Base-by-base conservation (phyloP, 2,113 vertebrate species). In the Tupaia tana region DNA sequence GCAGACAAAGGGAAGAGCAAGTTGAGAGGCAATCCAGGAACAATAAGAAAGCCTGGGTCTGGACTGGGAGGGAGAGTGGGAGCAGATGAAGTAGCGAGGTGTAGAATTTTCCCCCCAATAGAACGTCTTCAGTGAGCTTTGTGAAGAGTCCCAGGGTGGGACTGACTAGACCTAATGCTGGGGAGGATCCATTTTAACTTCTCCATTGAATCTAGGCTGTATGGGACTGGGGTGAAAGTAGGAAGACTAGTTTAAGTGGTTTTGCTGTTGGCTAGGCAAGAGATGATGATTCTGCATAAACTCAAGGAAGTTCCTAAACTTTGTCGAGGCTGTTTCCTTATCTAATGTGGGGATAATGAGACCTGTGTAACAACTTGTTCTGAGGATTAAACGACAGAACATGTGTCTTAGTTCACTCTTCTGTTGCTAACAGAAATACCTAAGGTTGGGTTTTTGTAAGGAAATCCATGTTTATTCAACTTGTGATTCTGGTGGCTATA, bases 311-410 rank as follows among this genome's bases (percentile, higher is more conserved):
- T 87, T 63, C 86, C 52, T 80, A 67, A 31, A 19, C 66, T 52
- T 58, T 52, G 34, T n/a, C 31, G 22, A 52, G 25, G 66, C 58
- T 67, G 15, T 85, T 94, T 88, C 66, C 31, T 77, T 25, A 52
- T 56, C 52, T 59, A n/a, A 54, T 3, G 6, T 52, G 52, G 27
- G 27, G 15, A 69, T 78, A 34, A 59, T 8, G n/a, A 87, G 64
- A 63, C 52, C 1, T 7, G 10, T 58, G 29, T 43, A 52, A 82
- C 4, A 18, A 56, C 89, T 94, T 90, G 67, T 70, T 86, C 89
- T 73, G 86, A 83, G 59, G 64, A 70, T 81, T 77, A 74, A 86
- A 18, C 89, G 82, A 78, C 69, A 88, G 73, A 82, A 69, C 58
- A 43, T 43, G 43, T 43, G 43, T 43, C 43, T 43, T 43, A 43